These are phyloP conservation scores for Caenorhabditis panamensis DNA, from an alignment of 2,888 invertebrate species.

Conservation along the genomic window DNA sequence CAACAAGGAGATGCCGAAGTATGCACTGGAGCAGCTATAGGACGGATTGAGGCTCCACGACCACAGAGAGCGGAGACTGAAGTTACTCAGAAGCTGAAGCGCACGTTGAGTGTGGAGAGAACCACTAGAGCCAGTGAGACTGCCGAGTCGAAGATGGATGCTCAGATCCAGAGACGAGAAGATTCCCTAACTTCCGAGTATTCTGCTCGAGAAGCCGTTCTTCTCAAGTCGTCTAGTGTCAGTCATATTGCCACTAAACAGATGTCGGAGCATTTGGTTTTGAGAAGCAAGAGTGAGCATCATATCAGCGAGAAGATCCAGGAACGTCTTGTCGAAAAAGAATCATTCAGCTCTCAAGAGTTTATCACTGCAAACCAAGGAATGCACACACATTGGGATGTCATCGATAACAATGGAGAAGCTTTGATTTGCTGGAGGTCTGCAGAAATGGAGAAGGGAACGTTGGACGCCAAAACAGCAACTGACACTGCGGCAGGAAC, in stretches of 20 bases:
- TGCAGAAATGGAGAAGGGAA: slow-evolving; percentile 21
- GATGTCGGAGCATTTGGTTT: slow-evolving; percentile 45
- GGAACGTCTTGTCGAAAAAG: slow-evolving; percentile 31
- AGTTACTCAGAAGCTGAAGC: slow-evolving; percentile 29
- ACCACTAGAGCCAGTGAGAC: slow-evolving; percentile 30
- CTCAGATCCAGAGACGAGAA: slow-evolving; percentile 47
- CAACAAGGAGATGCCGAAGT: slow-evolving; percentile 46
- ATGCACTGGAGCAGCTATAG: slow-evolving; percentile 48
- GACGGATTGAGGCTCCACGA: slow-evolving; percentile 53
- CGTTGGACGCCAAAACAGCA: slow-evolving; percentile 43
- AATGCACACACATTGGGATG: slow-evolving; percentile 64
- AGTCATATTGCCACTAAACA: slow-evolving; percentile 37
- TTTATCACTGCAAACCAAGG: slow-evolving; percentile 62
- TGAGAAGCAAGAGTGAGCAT: slow-evolving; percentile 56
- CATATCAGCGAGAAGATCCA: slow-evolving; percentile 51
- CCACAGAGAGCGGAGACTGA: slow-evolving; percentile 54
- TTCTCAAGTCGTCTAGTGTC: slow-evolving; percentile 47
- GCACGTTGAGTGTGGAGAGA: slow-evolving; percentile 54
- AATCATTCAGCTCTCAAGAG: slow-evolving; percentile 57
- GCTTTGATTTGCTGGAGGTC: slow-evolving; percentile 64
- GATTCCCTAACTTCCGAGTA: slow-evolving; percentile 44
- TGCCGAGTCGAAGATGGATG: slow-evolving; percentile 43
- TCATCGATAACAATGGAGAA: slow-evolving; percentile 64
- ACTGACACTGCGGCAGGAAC: slow-evolving; percentile 50
- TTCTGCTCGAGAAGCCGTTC: slow-evolving; percentile 17